phyloP scores from a whole-genome alignment of 2,888 invertebrate genomes.

The Chamaedrilus cognettii region DNA sequence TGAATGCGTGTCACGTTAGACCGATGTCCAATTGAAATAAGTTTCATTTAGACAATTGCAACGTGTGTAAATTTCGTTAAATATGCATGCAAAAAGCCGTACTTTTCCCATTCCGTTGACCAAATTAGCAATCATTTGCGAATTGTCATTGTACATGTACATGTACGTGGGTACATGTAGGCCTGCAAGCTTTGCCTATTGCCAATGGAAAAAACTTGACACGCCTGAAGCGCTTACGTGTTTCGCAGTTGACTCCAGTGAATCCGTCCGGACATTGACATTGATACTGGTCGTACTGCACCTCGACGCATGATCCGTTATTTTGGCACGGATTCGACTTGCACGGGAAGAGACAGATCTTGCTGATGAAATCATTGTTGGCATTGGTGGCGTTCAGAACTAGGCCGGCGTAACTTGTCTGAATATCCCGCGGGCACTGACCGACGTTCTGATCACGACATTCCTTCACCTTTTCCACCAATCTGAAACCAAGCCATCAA shows the following conservation, averaged over 20 bases:
- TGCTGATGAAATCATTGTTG: neutral
- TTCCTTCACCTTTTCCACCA: neutral
- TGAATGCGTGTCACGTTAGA: too few species aligned
- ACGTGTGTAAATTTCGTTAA: too few species aligned
- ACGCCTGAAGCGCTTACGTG: neutral
- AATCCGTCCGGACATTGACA: constrained; percentile 2
- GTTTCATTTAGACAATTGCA: too few species aligned
- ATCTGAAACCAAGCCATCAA: too few species aligned
- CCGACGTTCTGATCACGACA: neutral
- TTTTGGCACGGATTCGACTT: constrained; percentile 3
- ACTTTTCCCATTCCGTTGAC: too few species aligned
- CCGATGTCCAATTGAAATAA: too few species aligned
- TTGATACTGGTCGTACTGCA: neutral
- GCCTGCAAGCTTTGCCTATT: too few species aligned
- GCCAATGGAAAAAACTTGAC: too few species aligned
- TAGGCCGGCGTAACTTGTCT: neutral
- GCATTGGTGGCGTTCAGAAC: neutral
- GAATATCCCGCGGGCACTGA: neutral
- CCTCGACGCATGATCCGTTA: neutral
- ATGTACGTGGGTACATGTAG: too few species aligned
- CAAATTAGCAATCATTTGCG: too few species aligned
- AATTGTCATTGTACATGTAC: too few species aligned
- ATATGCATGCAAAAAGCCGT: too few species aligned
- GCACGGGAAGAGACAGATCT: neutral
- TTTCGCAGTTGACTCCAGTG: constrained; percentile 3